phyloP scores from a whole-genome alignment of 2,797 vertebrate genomes.

The Balearica regulorum region DNA sequence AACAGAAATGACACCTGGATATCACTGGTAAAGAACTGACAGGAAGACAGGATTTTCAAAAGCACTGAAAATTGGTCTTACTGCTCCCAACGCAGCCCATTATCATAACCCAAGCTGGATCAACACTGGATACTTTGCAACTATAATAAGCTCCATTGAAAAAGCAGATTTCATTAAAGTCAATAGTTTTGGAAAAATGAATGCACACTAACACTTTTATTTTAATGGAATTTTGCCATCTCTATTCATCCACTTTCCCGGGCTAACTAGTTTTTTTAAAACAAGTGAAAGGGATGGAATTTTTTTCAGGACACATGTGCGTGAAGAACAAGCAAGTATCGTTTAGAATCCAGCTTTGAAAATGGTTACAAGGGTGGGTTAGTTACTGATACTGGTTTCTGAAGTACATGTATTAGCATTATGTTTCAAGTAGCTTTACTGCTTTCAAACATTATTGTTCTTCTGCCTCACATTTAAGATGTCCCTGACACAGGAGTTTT shows the following conservation, averaged over 20 bases:
- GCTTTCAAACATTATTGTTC: neutral
- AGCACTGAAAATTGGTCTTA: neutral
- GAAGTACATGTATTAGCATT: neutral
- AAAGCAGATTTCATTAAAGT: neutral
- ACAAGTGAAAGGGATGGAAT: neutral
- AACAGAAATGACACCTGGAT: neutral
- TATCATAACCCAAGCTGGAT: neutral
- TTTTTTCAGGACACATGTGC: neutral
- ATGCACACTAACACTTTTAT: neutral
- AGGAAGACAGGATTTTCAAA: neutral
- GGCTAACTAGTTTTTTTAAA: neutral
- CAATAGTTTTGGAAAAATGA: neutral
- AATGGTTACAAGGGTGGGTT: neutral
- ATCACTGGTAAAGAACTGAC: neutral
- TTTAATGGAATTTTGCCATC: neutral
- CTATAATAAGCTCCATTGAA: neutral
- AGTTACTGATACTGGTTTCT: neutral
- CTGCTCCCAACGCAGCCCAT: neutral
- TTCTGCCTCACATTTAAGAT: neutral
- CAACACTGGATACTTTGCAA: neutral
- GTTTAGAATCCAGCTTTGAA: neutral
- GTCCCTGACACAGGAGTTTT: neutral
- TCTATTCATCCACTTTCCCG: neutral
- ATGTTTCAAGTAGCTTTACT: neutral
- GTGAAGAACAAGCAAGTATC: accelerated